Base-by-base conservation (phyloP, 2,888 invertebrate genomes). In the Pteria penguin region DNA sequence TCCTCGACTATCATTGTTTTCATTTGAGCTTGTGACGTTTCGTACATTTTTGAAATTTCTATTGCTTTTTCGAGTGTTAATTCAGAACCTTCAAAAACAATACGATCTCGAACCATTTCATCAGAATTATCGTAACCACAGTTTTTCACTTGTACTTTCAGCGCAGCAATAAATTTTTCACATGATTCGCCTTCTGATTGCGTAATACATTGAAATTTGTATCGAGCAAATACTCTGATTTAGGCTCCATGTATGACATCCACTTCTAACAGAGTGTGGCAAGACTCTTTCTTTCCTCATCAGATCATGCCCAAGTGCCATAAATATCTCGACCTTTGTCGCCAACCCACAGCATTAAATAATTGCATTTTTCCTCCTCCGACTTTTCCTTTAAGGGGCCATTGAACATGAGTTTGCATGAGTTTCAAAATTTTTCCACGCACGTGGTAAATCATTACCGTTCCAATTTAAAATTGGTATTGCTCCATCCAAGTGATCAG, bases 271-370 rank as follows among this genome's bases (percentile, higher is more conserved):
- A 69, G 29, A 75, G 69, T 18, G 29, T 69, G 0, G 66, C 65
- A 0, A 76, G 61, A 4, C 36, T 55, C 29, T 78, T 81, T 29
- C 36, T 26, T 1, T 79, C 79, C 2, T 79, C 78, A 2, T 63
- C 72, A 0, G 68, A 27, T 31, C 79, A 3, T 14, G 26, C 27
- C 74, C 76, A 81, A 1, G 81, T 81, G 1, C n/a, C 11, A 33
- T 54, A 78, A 8, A 80, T 63, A 18, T 72, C 65, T 45, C 78
- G 52, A 0, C 78, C 83, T 52, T 76, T 77, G 26, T 80, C 67
- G 24, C 82, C 79, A 8, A 77, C 75, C 80, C 80, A 82, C 0
- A 80, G 29, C 73, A 82, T 76, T 0, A 81, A 45, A 45, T 82
- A 82, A 5, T 62, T 66, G 33, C 74, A 78, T 58, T 76, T 65